Percentiles rank a stretch among this genome's conserved stretches.
Evolutionary conservation across 1,140 invertebrate genomes (phyloP).

Genomic region (Drosophila novamexicana): DNA sequence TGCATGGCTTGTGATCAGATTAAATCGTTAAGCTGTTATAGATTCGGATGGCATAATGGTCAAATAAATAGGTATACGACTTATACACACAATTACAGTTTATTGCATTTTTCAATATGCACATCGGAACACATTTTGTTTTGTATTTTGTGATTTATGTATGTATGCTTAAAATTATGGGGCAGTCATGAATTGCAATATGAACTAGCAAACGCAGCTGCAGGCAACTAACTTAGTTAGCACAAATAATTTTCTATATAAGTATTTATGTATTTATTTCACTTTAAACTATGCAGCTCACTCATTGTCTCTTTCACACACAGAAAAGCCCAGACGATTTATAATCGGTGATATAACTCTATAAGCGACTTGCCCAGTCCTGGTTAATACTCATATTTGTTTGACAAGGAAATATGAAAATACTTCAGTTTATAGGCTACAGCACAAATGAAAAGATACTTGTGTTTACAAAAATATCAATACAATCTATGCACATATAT

Average conservation of each 20-base stretch:
- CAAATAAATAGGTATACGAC: neutral
- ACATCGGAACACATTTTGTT: slow-evolving; percentile 10
- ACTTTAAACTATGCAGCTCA: slow-evolving; percentile 43
- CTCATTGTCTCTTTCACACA: slow-evolving; percentile 36
- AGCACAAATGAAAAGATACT: slow-evolving; percentile 28
- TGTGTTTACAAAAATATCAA: slow-evolving; percentile 48
- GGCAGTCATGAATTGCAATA: slow-evolving; percentile 23
- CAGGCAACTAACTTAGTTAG: slow-evolving; percentile 42
- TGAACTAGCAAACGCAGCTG: slow-evolving; percentile 27
- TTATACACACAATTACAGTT: slow-evolving; percentile 21
- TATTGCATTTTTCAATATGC: slow-evolving; percentile 26
- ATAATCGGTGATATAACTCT: slow-evolving; percentile 28
- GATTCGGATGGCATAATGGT: neutral
- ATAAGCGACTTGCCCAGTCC: slow-evolving; percentile 26
- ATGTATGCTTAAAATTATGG: slow-evolving; percentile 22
- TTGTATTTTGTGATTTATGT: slow-evolving; percentile 15
- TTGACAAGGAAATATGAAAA: slow-evolving; percentile 18
- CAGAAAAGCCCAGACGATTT: slow-evolving; percentile 25
- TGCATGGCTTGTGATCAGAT: no score
- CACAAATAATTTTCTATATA: slow-evolving; percentile 41
- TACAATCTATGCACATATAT: slow-evolving; percentile 45
- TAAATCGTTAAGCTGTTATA: neutral
- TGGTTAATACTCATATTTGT: slow-evolving; percentile 20
- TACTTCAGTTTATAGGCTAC: slow-evolving; percentile 22
- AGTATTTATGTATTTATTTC: slow-evolving; percentile 24